Base-by-base conservation (phyloP, 2,113 vertebrate genomes). In the Saguinus midas region DNA sequence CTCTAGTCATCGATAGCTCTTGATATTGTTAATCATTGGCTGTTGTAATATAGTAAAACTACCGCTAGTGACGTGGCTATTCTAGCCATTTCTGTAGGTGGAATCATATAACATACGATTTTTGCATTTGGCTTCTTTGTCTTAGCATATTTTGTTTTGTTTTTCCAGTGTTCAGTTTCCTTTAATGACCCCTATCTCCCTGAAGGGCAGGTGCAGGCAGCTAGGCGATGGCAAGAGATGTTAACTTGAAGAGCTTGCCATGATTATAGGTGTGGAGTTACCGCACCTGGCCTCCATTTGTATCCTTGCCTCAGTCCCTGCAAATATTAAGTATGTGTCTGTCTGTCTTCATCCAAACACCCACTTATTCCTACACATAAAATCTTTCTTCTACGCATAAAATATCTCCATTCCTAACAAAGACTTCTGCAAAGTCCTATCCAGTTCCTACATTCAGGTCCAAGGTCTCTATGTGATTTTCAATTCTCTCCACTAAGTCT, bases 171-270 rank as follows among this genome's bases (percentile, higher is more conserved):
- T 97, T 97, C 98, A 97, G 96, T 91, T 97, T 98, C 92, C 88
- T 97, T 98, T 98, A 98, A 96, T 97, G 93, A 96, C 64, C 86
- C 89, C 73, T 89, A 80, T 91, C 96, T 94, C 96, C 97, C 96
- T 48, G 73, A 82, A 95, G 85, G 95, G 72, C 55, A 58, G 97
- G 43, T 58, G 80, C 91, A 85, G 92, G 91, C 92, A 48, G 93
- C 81, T 12, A 68, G 96, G 79, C 0, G 32, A 27, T 0, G n/a
- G 45, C 79, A 96, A 87, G 37, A 66, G 40, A 6, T 12, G 94
- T 96, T 99, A 98, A 99, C 98, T 99, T 99, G 99, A 99, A 99
- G 98, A 99, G 94, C 98, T 99, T 99, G 98, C 99, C 99, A 98
- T 99, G 16, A 68, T 68, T n/a, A 68, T 3, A 35, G 66, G 66